Evolutionary conservation across 2,888 invertebrate genomes (phyloP).

Genomic region (Cantharis nigra): DNA sequence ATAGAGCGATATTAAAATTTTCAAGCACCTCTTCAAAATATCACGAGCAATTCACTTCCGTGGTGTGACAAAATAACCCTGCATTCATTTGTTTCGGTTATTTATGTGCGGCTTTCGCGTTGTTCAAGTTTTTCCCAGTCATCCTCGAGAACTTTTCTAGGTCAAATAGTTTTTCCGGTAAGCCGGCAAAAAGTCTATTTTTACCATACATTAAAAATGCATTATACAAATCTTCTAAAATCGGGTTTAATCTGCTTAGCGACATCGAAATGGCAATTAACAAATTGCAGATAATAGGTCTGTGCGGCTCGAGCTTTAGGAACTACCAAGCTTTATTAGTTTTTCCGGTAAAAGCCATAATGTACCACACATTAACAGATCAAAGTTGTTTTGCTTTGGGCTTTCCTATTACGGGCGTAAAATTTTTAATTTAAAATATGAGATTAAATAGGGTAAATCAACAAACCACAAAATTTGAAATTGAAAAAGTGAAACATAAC

Average conservation of each 20-base stretch:
- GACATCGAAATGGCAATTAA: not conserved
- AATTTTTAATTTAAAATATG: not conserved
- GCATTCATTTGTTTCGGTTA: not conserved
- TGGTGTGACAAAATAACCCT: not conserved
- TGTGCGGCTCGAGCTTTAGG: not conserved
- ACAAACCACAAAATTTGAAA: conserved; percentile 6
- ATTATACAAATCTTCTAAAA: not conserved
- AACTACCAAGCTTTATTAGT: not conserved
- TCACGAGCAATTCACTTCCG: not conserved
- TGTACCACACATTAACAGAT: not conserved
- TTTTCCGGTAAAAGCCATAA: not conserved
- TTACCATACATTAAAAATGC: not conserved
- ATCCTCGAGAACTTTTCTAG: not conserved
- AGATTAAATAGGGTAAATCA: not conserved
- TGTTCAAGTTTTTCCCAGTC: no score
- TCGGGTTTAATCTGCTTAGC: not conserved
- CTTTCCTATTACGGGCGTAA: not conserved
- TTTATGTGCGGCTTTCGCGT: not conserved
- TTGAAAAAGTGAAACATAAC: conserved; percentile 12
- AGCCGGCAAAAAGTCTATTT: not conserved
- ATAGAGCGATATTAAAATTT: not conserved
- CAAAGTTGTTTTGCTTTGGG: not conserved
- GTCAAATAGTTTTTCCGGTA: not conserved
- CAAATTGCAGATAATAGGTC: not conserved
- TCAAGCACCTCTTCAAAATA: not conserved